Evolutionary conservation across 2,888 invertebrate genomes (phyloP).

Genomic region (Invenusta paracnida): DNA sequence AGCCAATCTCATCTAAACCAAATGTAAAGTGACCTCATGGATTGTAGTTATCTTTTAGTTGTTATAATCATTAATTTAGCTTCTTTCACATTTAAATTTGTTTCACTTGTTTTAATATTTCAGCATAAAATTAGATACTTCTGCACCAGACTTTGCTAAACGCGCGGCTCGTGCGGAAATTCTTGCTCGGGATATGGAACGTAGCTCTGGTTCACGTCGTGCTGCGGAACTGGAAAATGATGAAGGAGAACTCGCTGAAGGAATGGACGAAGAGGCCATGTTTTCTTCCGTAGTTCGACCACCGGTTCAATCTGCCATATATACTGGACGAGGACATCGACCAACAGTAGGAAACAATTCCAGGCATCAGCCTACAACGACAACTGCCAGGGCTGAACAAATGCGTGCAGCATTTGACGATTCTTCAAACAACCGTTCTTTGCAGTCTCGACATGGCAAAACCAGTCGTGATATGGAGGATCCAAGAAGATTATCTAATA

Average conservation of each 20-base stretch:
- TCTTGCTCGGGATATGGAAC: not conserved
- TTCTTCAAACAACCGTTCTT: not conserved
- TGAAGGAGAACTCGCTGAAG: not conserved
- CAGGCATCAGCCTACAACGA: not conserved
- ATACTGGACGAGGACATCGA: not conserved
- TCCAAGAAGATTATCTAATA: not conserved
- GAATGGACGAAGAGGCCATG: not conserved
- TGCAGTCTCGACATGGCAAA: not conserved
- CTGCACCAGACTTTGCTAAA: not conserved
- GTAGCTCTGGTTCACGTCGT: not conserved
- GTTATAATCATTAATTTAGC: no score
- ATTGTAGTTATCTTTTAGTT: no score
- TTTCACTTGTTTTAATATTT: no score
- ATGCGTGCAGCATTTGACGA: not conserved
- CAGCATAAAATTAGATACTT: not conserved
- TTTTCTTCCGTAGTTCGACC: not conserved
- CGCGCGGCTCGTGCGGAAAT: not conserved
- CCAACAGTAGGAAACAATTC: not conserved
- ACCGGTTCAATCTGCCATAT: not conserved
- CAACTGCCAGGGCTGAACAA: not conserved
- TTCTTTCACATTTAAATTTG: no score
- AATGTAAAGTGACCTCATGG: no score
- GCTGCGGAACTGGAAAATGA: not conserved
- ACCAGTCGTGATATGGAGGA: not conserved
- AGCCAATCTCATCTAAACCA: no score